phyloP scores from a whole-genome alignment of 2,113 vertebrate species.

The Grammomys surdaster region DNA sequence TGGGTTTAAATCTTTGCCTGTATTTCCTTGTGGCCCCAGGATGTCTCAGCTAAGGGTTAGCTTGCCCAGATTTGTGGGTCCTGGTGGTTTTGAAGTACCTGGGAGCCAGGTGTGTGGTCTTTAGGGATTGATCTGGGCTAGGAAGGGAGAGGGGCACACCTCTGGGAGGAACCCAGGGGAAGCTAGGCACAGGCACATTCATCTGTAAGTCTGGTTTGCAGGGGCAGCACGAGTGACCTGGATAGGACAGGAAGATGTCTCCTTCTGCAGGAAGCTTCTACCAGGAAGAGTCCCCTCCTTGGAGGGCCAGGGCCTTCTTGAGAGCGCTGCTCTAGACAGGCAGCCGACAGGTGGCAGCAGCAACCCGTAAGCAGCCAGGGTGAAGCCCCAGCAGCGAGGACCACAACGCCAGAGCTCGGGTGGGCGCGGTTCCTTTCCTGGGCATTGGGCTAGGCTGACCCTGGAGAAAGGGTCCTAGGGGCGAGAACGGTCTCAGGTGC shows the following conservation, averaged over 20 bases:
- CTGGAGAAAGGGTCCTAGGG: background rate
- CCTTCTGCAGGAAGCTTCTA: background rate
- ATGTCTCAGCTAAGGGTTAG: background rate
- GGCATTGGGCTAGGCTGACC: accelerated
- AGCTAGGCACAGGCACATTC: background rate
- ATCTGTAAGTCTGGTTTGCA: accelerated
- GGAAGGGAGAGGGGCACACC: accelerated
- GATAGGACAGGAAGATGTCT: background rate
- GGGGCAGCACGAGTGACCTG: background rate
- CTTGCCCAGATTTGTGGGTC: background rate
- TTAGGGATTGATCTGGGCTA: accelerated
- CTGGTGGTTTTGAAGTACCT: background rate
- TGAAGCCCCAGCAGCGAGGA: background rate
- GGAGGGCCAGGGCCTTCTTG: background rate
- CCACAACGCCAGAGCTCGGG: too few species aligned
- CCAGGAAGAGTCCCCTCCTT: background rate
- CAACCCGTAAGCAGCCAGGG: background rate
- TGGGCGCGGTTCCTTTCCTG: background rate
- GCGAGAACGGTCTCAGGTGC: accelerated
- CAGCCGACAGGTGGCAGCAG: conserved; percentile 78
- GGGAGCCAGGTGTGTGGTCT: background rate
- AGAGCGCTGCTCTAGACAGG: background rate
- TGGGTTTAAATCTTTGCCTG: background rate
- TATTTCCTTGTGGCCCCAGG: background rate
- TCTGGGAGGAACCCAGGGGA: background rate